A percentile compares a stretch with the other conserved stretches of the same genome.
Evolutionary conservation across 2,113 vertebrate genomes (phyloP).

Genomic region (Proteles cristata): DNA sequence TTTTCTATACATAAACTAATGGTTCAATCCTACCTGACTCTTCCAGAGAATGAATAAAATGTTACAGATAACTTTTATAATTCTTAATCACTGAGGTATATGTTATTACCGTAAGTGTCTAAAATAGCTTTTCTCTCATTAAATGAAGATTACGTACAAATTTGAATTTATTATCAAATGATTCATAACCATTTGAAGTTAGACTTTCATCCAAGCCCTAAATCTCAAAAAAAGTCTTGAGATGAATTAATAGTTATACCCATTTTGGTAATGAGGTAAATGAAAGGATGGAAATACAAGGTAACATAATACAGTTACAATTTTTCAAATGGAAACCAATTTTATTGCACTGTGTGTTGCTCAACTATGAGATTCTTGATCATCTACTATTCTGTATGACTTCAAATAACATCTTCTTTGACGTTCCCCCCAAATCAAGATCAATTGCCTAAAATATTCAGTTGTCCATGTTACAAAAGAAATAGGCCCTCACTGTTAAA

Average conservation of each 20-base stretch:
- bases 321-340: not conserved
- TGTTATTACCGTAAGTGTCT: not conserved
- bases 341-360: not conserved
- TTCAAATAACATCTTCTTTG: not conserved
- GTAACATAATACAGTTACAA: not conserved
- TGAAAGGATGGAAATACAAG: not conserved
- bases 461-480: not conserved
- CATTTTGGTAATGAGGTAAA: conserved; percentile 32
- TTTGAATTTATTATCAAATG: not conserved
- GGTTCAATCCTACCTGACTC: not conserved
- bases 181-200: not conserved
- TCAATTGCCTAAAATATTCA: not conserved
- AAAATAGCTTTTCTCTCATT: not conserved
- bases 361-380: not conserved
- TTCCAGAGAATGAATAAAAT: not conserved
- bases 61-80: not conserved
- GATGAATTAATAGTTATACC: not conserved
- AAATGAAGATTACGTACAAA: not conserved
- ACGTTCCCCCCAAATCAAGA: not conserved
- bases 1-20: not conserved
- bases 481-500: not conserved
- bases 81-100: not conserved
- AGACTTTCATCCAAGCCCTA: not conserved
- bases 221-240: not conserved
- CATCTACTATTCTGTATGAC: not conserved